Conservation (phyloP, 2,113 vertebrate species). For the Oreochromis niloticus region DNA sequence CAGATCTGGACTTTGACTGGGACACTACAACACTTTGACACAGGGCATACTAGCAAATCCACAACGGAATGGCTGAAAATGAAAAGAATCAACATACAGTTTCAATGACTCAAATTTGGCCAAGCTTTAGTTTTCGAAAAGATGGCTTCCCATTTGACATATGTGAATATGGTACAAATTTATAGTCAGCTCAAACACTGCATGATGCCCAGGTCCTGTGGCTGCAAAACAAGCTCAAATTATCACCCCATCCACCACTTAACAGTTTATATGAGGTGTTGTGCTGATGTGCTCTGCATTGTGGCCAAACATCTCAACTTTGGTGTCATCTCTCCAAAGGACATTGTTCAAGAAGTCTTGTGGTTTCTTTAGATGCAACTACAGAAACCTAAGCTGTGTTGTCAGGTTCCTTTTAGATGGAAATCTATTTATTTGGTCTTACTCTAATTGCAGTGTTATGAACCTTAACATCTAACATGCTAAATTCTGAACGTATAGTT, state of each 20-base stretch:
- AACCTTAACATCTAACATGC: not conserved
- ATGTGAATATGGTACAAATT: not conserved
- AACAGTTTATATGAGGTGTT: not conserved
- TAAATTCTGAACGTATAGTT: not conserved
- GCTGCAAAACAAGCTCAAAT: not conserved
- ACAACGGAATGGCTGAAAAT: no score
- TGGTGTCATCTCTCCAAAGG: not conserved
- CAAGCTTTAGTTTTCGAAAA: not conserved
- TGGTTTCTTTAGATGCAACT: not conserved
- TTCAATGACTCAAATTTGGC: not conserved
- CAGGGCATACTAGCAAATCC: no score
- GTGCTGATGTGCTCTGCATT: not conserved
- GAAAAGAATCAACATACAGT: not conserved
- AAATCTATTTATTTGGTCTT: not conserved
- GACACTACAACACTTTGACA: not conserved
- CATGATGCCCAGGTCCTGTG: not conserved
- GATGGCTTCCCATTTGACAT: not conserved
- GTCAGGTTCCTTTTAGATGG: not conserved
- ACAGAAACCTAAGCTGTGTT: not conserved
- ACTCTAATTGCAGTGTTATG: not conserved
- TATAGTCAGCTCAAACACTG: not conserved
- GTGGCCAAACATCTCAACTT: not conserved
- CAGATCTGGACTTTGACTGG: not conserved
- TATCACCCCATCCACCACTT: not conserved
- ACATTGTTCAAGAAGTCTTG: not conserved